Percentiles rank a stretch among this genome's conserved stretches.
These are phyloP conservation scores for Lytechinus variegatus DNA, from an alignment of 35 echinoderm and acorn worm species.

Conservation along the genomic window DNA sequence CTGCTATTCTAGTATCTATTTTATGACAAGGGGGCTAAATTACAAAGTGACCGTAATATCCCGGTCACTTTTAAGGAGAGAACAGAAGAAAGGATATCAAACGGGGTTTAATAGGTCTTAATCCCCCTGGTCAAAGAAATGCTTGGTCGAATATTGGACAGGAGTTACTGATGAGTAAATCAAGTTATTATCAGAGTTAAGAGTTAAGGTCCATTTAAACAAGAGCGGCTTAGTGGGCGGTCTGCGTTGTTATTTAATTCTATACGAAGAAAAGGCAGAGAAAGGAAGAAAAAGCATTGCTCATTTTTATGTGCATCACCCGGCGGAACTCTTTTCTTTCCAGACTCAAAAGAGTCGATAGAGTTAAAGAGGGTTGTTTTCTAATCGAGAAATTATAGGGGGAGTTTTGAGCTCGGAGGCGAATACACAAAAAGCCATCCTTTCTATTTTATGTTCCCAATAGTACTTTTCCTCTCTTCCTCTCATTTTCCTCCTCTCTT, in stretches of 20 bases:
- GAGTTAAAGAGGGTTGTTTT: conserved; percentile 30
- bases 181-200: not conserved
- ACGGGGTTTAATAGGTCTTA: not conserved
- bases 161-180: conserved; percentile 1
- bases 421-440: conserved; percentile 20
- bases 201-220: conserved; percentile 33
- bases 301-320: not conserved
- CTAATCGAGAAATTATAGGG: not conserved
- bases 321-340: not conserved
- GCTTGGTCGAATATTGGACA: not conserved
- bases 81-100: not conserved
- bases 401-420: not conserved
- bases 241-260: not conserved
- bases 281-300: not conserved
- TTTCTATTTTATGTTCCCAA: not conserved
- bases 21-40: not conserved
- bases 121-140: not conserved
- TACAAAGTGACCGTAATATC: not conserved
- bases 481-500: not conserved
- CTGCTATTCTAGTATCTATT: not conserved
- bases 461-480: not conserved
- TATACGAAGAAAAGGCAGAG: not conserved
- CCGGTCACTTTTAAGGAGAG: not conserved
- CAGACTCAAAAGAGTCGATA: not conserved
- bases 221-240: conserved; percentile 26